These are phyloP conservation scores for Byasa hedistus DNA, from an alignment of 2,888 invertebrate genomes.

Conservation along the genomic window DNA sequence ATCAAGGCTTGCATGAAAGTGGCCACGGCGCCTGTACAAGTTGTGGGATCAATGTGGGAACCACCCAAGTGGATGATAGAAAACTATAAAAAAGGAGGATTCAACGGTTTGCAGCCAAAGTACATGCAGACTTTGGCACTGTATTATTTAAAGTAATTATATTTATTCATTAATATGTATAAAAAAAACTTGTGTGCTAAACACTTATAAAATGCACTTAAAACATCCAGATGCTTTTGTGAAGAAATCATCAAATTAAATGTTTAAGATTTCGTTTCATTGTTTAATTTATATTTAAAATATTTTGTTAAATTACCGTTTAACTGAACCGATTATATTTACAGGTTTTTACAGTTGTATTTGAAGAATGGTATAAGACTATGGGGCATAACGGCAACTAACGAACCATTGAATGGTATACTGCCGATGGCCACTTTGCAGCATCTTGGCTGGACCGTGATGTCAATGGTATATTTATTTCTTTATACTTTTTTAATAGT, in stretches of 20 bases:
- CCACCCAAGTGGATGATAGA: slow-evolving; percentile 85
- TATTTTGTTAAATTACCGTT: no score
- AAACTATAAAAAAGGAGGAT: slow-evolving; percentile 70
- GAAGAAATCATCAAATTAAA: no score
- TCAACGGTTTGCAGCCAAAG: slow-evolving; percentile 62
- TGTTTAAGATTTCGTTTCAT: no score
- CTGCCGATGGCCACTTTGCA: slow-evolving; percentile 79
- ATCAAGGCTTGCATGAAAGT: slow-evolving; percentile 58
- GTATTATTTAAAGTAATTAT: slow-evolving; percentile 83
- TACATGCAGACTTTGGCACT: slow-evolving; percentile 89
- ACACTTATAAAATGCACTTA: no score
- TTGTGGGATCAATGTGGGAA: slow-evolving; percentile 81
- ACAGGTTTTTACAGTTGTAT: slow-evolving; percentile 87
- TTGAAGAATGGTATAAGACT: slow-evolving; percentile 77
- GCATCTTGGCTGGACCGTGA: slow-evolving; percentile 85
- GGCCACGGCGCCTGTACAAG: slow-evolving; percentile 51
- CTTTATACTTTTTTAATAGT: no score
- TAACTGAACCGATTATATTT: neutral
- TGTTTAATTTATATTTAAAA: no score
- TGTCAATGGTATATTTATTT: slow-evolving; percentile 56
- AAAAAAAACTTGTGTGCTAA: no score
- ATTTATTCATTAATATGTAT: neutral
- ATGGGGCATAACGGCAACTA: slow-evolving; percentile 92
- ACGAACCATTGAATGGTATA: slow-evolving; percentile 86
- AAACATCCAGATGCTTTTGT: no score